These are phyloP conservation scores for Poeciliopsis presidionis DNA, from an alignment of 2,797 vertebrate genomes.

Conservation along the genomic window DNA sequence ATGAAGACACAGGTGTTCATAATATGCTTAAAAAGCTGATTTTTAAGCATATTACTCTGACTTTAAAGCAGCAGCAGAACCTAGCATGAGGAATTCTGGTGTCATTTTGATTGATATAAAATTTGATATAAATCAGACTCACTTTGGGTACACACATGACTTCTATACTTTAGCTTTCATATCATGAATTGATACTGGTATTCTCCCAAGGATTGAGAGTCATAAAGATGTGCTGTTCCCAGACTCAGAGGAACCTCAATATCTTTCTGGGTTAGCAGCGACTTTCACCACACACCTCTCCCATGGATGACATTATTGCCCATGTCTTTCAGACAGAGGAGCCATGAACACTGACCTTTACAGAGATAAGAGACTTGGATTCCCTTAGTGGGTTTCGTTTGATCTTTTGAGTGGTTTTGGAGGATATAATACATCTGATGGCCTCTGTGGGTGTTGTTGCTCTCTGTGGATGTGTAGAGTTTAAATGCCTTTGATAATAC, in stretches of 20 bases:
- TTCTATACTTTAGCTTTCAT: not conserved
- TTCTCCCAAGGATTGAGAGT: not conserved
- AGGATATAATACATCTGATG: conserved; percentile 16
- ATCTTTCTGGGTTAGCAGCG: conserved; percentile 1
- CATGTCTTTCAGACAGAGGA: conserved; percentile 16
- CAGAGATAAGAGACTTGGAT: conserved; percentile 5
- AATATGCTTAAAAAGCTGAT: not conserved
- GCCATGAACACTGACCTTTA: conserved; percentile 22
- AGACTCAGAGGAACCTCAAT: conserved; percentile 6
- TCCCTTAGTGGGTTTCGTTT: conserved; percentile 11
- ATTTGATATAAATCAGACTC: not conserved
- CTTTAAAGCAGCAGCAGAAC: not conserved
- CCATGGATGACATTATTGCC: conserved; percentile 2
- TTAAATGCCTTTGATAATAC: not conserved
- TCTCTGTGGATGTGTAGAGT: conserved; percentile 2
- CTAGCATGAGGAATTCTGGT: not conserved
- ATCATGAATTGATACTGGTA: not conserved
- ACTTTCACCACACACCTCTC: conserved; percentile 7
- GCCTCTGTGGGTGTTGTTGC: conserved; percentile 5
- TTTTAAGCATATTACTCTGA: not conserved
- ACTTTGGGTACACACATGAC: not conserved
- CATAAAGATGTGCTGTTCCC: not conserved
- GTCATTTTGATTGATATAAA: not conserved
- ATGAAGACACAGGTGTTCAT: not conserved
- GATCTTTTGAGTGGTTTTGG: conserved; percentile 14